Percentiles rank a stretch among this genome's conserved stretches.
Conservation (phyloP, 2,113 vertebrate genomes). For the Reinhardtius hippoglossoides region DNA sequence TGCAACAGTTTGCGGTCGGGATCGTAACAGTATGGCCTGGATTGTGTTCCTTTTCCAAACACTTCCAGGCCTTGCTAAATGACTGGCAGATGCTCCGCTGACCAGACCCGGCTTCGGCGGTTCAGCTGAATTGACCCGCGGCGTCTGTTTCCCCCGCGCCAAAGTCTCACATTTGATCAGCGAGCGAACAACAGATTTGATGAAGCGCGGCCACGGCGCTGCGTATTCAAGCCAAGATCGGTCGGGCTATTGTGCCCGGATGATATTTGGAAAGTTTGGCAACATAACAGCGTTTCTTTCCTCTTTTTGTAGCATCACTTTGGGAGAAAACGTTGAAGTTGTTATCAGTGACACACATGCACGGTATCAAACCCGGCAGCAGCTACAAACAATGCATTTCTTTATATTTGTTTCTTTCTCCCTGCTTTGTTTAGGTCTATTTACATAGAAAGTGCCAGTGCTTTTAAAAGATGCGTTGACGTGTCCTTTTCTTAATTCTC, state of each 20-base stretch:
- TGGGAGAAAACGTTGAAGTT: neutral
- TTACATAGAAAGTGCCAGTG: constrained; percentile 1
- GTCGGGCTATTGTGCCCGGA: constrained; percentile 42
- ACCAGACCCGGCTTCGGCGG: constrained; percentile 50
- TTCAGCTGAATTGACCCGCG: constrained; percentile 58
- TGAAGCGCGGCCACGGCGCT: constrained; percentile 35
- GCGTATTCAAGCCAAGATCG: constrained; percentile 44
- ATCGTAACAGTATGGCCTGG: neutral
- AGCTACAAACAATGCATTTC: neutral
- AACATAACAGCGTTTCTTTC: constrained; percentile 22
- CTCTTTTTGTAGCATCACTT: constrained; percentile 15
- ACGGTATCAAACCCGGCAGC: constrained; percentile 3
- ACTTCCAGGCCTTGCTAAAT: constrained; percentile 57
- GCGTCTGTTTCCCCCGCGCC: constrained; percentile 49
- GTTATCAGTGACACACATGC: constrained; percentile 5
- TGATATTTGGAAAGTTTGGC: constrained; percentile 57
- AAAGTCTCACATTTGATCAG: constrained; percentile 65
- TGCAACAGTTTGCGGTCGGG: constrained; percentile 46
- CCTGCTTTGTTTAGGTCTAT: neutral
- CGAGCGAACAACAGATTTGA: constrained; percentile 68
- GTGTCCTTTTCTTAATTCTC: constrained; percentile 10
- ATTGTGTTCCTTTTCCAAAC: constrained; percentile 55
- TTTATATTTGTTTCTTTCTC: neutral
- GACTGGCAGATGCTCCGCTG: constrained; percentile 76
- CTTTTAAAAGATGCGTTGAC: constrained; percentile 1